Base-by-base conservation (phyloP, 2,797 vertebrate species). In the Enteromius viviparus region DNA sequence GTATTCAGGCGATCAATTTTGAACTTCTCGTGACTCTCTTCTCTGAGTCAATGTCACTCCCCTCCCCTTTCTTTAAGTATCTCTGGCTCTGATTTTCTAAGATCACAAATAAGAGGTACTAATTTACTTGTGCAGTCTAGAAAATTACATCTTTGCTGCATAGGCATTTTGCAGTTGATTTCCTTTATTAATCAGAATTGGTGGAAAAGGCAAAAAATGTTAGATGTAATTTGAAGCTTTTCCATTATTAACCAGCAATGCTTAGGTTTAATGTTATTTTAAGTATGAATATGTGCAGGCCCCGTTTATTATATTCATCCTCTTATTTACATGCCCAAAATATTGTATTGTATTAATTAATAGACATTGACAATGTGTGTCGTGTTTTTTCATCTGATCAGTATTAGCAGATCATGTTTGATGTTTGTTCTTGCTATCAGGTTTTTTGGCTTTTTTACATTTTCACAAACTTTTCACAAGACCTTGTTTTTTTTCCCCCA, bases 61-160 rank as follows among this genome's bases (percentile, higher is more conserved):
- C 80, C 42, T 49, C 40, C 78, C n/a, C 19, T 6, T 37, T 74
- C 69, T 74, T 81, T 65, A 64, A 74, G 70, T 81, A 58, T 81
- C 29, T 74, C 21, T 65, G 21, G 42, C 21, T 19, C 21, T 37
- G 42, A 64, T 81, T 74, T 74, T 64, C 21, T n/a, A 74, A 74
- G 29, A 74, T 81, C 4, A 3, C 69, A 64, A 74, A 60, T 34
- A 62, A 58, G 70, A 47, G 19, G 17, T 45, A 34, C 19, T 32
- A 58, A 70, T 68, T 66, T 80, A 15, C 17, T 80, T 70, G 66
- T 55, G 78, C 51, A 58, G 14, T 60, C 10, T n/a, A 26, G 53
- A 17, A 70, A 80, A 60, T n/a, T 62, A 17, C 6, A 12, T n/a
- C 15, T 51, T 12, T 40, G 7, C 37, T 76, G 23, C 15, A 42